Conservation (phyloP, 1,140 invertebrate genomes). For the Leguminivora glycinivorella region DNA sequence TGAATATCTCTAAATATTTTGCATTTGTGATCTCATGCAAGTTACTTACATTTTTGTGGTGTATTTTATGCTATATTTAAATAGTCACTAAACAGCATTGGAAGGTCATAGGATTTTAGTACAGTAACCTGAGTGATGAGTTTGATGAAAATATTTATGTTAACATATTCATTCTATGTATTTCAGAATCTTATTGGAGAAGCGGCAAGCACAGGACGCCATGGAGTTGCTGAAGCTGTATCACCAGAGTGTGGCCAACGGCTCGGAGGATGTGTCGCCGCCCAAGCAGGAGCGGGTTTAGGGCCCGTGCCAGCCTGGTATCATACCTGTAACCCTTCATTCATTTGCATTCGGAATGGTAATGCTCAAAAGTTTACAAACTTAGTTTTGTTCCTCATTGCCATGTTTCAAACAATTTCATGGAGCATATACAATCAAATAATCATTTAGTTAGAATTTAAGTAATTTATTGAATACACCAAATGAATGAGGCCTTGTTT, state of each 20-base stretch:
- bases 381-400: background rate
- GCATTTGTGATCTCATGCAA: too few relatives aligned
- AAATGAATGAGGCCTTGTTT: slow-evolving; percentile 64
- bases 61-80: too few relatives aligned
- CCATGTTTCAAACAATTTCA: background rate
- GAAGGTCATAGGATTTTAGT: too few relatives aligned
- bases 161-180: slow-evolving; percentile 27
- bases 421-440: slow-evolving; percentile 1
- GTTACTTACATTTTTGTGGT: too few relatives aligned
- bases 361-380: slow-evolving; percentile 77
- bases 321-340: slow-evolving; percentile 62
- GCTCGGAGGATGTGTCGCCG: slow-evolving; percentile 70
- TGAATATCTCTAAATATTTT: too few relatives aligned
- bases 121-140: too few relatives aligned
- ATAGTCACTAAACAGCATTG: too few relatives aligned
- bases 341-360: slow-evolving; percentile 68
- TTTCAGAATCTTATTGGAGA: slow-evolving; percentile 84
- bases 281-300: slow-evolving; percentile 73
- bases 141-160: too few relatives aligned
- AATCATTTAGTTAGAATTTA: slow-evolving; percentile 21
- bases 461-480: slow-evolving; percentile 49
- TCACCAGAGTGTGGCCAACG: slow-evolving; percentile 77
- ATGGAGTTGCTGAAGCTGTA: slow-evolving; percentile 86
- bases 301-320: slow-evolving; percentile 33
- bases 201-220: slow-evolving; percentile 90